Base-by-base conservation (phyloP, 2,113 vertebrate genomes). In the Notarius quadriscutis region DNA sequence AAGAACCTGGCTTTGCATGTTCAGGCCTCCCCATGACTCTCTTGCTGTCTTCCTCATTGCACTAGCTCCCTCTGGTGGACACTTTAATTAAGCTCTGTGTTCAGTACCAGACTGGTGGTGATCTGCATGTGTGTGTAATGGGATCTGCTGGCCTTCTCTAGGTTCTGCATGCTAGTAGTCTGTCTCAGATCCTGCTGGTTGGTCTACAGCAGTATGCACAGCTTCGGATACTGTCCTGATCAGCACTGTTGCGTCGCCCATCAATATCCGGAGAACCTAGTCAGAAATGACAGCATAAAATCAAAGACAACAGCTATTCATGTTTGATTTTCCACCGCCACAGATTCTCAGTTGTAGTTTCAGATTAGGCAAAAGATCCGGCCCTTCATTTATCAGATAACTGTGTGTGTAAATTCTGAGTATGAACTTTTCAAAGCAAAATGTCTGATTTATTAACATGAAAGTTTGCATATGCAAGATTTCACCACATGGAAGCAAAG, bases 121-220 rank as follows among this genome's bases (percentile, higher is more conserved):
- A 27, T 90, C 53, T 82, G 87, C 88, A 88, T 67, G 81, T 89
- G 60, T 82, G 88, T 85, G 87, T 72, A 71, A 81, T 75, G 88
- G 48, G 58, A 63, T 84, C 77, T 86, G 83, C 65, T 88, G 92
- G 84, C 87, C 77, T 79, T 74, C 27, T 67, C 34, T 78, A 81
- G 75, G 51, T 63, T 89, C 85, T 81, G 88, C n/a, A 77, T 8
- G 41, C 69, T 63, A 65, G 78, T 87, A 88, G 77, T 71, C 41
- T 62, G 27, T 71, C 88, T 95, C 93, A 96, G 92, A 95, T 94
- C 20, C 95, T 94, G 89, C 95, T 96, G 86, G 96, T 93, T 22
- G 96, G 95, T 90, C 95, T 93, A 93, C 96, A 95, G 92, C 95
- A 96, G 92, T 96, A 96, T 80, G 95, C 92, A 91, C 95, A 96